A percentile compares a stretch with the other conserved stretches of the same genome.
phyloP scores from a whole-genome alignment of 2,888 invertebrate species.

The Lithosia quadra region DNA sequence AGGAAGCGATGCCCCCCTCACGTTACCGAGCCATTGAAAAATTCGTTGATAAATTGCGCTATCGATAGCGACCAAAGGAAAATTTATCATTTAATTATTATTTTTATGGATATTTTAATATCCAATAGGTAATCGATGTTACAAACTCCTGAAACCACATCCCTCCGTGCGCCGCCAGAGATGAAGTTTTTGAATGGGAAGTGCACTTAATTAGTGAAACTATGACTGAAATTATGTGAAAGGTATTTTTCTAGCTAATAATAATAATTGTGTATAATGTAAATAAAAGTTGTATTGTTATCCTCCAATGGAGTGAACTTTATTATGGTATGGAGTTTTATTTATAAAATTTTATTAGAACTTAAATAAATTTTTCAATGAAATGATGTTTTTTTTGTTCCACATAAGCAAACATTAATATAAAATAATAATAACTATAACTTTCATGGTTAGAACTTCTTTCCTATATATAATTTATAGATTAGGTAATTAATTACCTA shows the following conservation, averaged over 20 bases:
- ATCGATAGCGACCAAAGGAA: slow-evolving; percentile 54
- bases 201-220: slow-evolving; percentile 37
- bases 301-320: slow-evolving; percentile 72
- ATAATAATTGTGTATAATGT: slow-evolving; percentile 34
- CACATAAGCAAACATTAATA: no score
- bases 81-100: not conserved
- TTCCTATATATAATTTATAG: no score
- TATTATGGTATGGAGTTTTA: slow-evolving; percentile 42
- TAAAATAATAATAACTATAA: no score
- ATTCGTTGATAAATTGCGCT: slow-evolving; percentile 88
- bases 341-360: slow-evolving; percentile 53
- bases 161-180: not conserved
- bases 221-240: slow-evolving; percentile 78
- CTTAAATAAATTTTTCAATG: slow-evolving; percentile 44
- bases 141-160: not conserved
- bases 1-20: slow-evolving; percentile 93
- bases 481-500: no score
- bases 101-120: no score
- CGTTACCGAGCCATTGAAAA: slow-evolving; percentile 95
- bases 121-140: not conserved
- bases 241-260: slow-evolving; percentile 74
- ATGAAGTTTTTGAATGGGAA: not conserved
- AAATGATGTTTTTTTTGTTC: slow-evolving; percentile 7
- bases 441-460: no score
- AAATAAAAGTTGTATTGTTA: slow-evolving; percentile 61